Conservation (phyloP, 2,113 vertebrate species). For the Corydoras maculifer region DNA sequence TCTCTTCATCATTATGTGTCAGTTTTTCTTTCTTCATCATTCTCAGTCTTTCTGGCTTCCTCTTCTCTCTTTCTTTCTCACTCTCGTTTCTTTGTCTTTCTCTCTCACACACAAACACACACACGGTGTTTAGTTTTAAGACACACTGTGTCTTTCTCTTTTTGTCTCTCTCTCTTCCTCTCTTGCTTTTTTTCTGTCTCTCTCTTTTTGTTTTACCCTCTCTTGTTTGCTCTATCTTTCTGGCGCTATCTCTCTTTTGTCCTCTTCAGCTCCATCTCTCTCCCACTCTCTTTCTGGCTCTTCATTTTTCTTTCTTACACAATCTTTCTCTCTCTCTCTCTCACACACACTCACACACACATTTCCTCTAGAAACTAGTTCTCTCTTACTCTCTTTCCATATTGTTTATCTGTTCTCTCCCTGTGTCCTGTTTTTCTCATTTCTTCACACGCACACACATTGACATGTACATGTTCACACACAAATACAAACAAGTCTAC, state of each 20-base stretch:
- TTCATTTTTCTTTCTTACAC: background rate
- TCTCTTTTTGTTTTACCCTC: background rate
- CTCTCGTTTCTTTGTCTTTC: background rate
- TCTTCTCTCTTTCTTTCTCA: background rate
- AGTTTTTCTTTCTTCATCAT: background rate
- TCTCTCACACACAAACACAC: background rate
- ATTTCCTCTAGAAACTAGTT: constrained; percentile 4
- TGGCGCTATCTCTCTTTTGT: background rate
- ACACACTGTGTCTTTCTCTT: background rate
- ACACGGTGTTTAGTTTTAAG: background rate
- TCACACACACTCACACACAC: constrained; percentile 4
- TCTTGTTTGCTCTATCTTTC: background rate
- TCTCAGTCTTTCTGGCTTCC: background rate
- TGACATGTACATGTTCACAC: constrained; percentile 17
- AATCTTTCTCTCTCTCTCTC: background rate
- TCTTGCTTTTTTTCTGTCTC: background rate
- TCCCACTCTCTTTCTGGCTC: background rate
- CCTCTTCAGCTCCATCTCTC: background rate
- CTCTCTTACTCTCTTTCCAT: constrained; percentile 26
- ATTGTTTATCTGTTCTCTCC: constrained; percentile 25
- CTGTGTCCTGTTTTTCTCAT: constrained; percentile 19
- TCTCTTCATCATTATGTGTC: too few relatives aligned
- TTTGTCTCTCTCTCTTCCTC: background rate
- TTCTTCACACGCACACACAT: constrained; percentile 11
- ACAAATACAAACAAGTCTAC: constrained; percentile 34